Percentiles rank a stretch among this genome's conserved stretches.
phyloP scores from a whole-genome alignment of 2,113 vertebrate species.

The Eudyptes chrysolophus region DNA sequence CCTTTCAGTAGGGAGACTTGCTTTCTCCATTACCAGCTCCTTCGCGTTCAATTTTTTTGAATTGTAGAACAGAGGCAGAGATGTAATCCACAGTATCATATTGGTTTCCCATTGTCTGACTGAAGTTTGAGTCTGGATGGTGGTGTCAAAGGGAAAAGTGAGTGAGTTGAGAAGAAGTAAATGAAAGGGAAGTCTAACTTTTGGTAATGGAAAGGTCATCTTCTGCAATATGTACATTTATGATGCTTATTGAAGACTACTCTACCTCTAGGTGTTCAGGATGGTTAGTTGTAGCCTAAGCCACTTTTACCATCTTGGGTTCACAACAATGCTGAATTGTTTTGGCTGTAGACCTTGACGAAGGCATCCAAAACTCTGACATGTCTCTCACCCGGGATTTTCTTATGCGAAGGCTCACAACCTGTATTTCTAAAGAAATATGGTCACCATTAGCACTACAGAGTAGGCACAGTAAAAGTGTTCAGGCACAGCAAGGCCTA shows the following conservation, averaged over 20 bases:
- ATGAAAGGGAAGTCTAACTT: not conserved
- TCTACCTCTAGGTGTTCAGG: not conserved
- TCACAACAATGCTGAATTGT: not conserved
- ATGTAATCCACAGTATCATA: not conserved
- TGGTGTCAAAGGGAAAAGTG: not conserved
- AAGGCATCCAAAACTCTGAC: not conserved
- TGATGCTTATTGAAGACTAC: not conserved
- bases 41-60: not conserved
- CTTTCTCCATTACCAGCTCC: not conserved
- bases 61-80: not conserved
- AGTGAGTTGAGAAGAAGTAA: not conserved
- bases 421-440: not conserved
- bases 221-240: not conserved
- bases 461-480: not conserved
- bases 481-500: not conserved
- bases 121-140: not conserved
- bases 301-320: fast-evolving
- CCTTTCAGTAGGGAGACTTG: not conserved
- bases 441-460: not conserved
- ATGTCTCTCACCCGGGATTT: not conserved
- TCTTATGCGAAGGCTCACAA: not conserved
- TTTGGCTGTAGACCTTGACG: not conserved
- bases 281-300: not conserved
- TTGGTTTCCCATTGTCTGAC: not conserved
- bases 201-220: not conserved